Base-by-base conservation (phyloP, 2,113 vertebrate genomes). In the Rafetus swinhoei region DNA sequence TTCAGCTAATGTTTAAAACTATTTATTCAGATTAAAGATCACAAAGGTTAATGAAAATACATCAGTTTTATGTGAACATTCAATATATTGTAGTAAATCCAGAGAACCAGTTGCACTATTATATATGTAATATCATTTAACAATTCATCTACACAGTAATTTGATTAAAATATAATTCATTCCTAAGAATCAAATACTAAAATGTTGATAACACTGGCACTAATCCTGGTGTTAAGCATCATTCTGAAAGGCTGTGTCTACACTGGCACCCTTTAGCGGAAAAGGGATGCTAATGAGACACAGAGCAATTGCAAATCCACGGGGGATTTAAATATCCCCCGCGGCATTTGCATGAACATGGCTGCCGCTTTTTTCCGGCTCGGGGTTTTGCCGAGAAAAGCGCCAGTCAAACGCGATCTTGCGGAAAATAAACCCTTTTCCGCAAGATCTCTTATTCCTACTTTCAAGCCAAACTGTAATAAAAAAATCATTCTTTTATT, bases 171-270 rank as follows among this genome's bases (percentile, higher is more conserved):
- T 7, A 35, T 54, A 94, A 86, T 81, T 94, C 52, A 95, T 55
- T 95, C 83, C 88, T 81, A 16, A 94, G 82, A 54, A 90, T 95
- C 84, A 83, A 88, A 18, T 74, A 89, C 18, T 92, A 89, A 94
- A 89, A 81, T 59, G 93, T 22, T 85, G 60, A 60, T 80, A 81
- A 19, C 52, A 91, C 45, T 87, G 84, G 84, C 13, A 77, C 57
- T 91, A 86, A 91, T 88, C 2, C 9, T 76, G n/a, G 8, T 90
- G 87, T 95, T 93, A 96, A 90, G 86, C 27, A 95, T 11, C 7
- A 88, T 83, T 95, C 87, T 96, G 76, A 94, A n/a, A n/a, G n/a
- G n/a, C n/a, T n/a, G n/a, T n/a, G n/a, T n/a, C n/a, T n/a, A n/a
- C n/a, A n/a, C n/a, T n/a, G n/a, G n/a, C n/a, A n/a, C n/a, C n/a